Conservation (phyloP, 2,113 vertebrate species). For the Leucosticte australis region DNA sequence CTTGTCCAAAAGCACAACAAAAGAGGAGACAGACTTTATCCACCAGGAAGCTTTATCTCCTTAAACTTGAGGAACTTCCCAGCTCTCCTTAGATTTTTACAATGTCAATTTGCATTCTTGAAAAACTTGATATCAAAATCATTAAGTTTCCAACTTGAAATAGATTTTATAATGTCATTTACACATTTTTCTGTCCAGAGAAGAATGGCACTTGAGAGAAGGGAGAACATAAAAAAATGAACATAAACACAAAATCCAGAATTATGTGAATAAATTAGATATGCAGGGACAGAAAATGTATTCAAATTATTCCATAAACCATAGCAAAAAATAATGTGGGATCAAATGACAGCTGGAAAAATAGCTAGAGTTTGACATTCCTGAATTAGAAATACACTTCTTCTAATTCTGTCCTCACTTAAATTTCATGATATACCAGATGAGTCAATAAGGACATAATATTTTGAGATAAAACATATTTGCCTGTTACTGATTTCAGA, state of each 20-base stretch:
- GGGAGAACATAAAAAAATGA: not conserved
- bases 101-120: not conserved
- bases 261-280: slow-evolving; percentile 31
- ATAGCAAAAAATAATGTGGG: slow-evolving; percentile 34
- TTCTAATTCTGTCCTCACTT: slow-evolving; percentile 15
- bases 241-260: not conserved
- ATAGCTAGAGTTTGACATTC: not conserved
- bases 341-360: slow-evolving; percentile 20
- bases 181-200: not conserved
- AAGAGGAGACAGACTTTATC: not conserved
- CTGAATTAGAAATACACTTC: not conserved
- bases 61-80: not conserved
- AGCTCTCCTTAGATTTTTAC: not conserved
- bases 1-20: not conserved
- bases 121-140: not conserved
- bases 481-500: not conserved
- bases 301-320: slow-evolving; percentile 37
- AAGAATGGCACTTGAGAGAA: not conserved
- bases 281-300: not conserved
- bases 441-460: not conserved
- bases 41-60: not conserved
- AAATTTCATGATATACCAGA: not conserved
- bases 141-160: not conserved
- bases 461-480: not conserved
- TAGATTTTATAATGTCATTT: not conserved